Percentiles rank a stretch among this genome's conserved stretches.
Evolutionary conservation across 2,888 invertebrate species (phyloP).

Genomic region (Watsonalla binaria): DNA sequence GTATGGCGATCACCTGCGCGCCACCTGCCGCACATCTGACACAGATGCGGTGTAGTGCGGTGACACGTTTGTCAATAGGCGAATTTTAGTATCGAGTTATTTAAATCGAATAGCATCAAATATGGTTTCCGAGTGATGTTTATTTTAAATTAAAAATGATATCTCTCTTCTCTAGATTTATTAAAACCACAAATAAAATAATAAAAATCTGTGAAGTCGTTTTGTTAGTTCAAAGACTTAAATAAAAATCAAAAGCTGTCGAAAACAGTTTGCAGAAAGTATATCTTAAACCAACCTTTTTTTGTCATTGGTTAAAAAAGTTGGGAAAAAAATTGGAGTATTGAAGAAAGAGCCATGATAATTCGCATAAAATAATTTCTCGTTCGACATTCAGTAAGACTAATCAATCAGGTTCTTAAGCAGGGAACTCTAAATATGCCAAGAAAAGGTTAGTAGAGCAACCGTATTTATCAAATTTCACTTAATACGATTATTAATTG

Average conservation of each 20-base stretch:
- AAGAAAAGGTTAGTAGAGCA: neutral
- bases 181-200: no score
- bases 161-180: no score
- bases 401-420: neutral
- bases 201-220: no score
- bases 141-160: no score
- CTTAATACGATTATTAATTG: neutral
- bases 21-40: conserved; percentile 74
- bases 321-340: neutral
- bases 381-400: neutral
- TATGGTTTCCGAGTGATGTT: no score
- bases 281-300: no score
- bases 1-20: conserved; percentile 70
- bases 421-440: neutral
- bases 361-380: neutral
- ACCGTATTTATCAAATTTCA: neutral
- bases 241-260: no score
- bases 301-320: no score
- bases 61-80: conserved; percentile 14
- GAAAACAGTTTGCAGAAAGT: no score
- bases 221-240: no score
- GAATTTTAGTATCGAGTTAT: conserved; percentile 9
- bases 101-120: no score
- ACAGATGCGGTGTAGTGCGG: conserved; percentile 67
- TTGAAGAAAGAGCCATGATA: neutral